Conservation (phyloP, 2,113 vertebrate genomes). For the Prionailurus viverrinus region DNA sequence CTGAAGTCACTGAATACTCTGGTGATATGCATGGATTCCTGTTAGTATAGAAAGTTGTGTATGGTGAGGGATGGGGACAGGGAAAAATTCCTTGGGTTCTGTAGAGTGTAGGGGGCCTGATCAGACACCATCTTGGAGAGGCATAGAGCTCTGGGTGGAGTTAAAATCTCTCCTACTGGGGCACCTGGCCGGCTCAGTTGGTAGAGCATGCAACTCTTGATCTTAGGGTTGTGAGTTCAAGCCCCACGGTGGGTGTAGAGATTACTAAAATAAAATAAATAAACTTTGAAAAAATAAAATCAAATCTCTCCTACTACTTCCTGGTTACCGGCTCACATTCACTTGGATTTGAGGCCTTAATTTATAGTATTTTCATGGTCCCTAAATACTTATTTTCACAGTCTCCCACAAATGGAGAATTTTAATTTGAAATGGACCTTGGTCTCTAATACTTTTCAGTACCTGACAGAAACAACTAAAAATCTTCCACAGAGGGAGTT, state of each 20-base stretch:
- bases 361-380: not conserved
- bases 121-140: not conserved
- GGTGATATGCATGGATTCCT: not conserved
- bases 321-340: not conserved
- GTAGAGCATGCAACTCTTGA: not conserved
- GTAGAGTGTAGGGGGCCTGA: not conserved
- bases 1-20: not conserved
- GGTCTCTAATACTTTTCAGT: not conserved
- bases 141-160: not conserved
- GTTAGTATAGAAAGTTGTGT: not conserved
- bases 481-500: not conserved
- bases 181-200: not conserved
- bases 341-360: not conserved
- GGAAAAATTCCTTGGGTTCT: not conserved
- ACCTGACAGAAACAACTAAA: not conserved
- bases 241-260: not conserved
- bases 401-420: not conserved
- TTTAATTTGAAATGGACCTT: constrained; percentile 23
- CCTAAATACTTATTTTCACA: not conserved
- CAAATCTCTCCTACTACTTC: not conserved
- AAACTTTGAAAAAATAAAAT: not conserved
- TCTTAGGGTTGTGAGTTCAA: not conserved
- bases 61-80: not conserved
- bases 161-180: not conserved
- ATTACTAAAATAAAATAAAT: not conserved